Evolutionary conservation across 2,888 invertebrate species (phyloP), one percentile per base, ranked within the genome.

Genomic region (Sinopyrophorus schimmeli): DNA sequence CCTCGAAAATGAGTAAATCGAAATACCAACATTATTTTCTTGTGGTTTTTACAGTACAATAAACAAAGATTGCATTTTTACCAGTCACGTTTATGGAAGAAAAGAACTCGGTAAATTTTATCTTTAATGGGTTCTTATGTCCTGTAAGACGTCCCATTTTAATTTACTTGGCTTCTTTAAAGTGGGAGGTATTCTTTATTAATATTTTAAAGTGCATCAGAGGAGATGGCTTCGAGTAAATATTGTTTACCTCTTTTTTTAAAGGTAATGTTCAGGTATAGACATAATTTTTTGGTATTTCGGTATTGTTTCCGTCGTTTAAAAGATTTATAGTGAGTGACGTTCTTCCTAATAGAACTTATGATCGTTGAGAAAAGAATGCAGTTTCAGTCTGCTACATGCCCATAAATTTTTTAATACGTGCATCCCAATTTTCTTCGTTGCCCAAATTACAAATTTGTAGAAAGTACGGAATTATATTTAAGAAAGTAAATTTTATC

Each of bases 111-210:
- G 24, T 24, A 24, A 24, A 24, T 24, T 24, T 24, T 24, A 5
- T 9, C 11, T 11, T 9, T 9, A 3, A 4, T 9, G 24, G 11
- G 11, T 24, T 24, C 24, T 24, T 11, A 24, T 11, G 24, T 27
- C 27, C 11, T 9, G 10, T 27, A 11, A 14, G 10, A 2, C 27
- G 27, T 27, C 9, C 11, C 12, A 10, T 27, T 27, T 11, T 27
- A 27, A 27, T 27, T 10, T 27, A 11, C 14, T 27, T 7, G 11
- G 3, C 27, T 12, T 27, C 11, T 27, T 27, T 27, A 6, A 26
- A 27, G 27, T 27, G 12, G 27, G 27, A 27, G 27, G 27, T n/a
- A n/a, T n/a, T n/a, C n/a, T n/a, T 27, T 27, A 27, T 27, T 27
- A 27, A 10, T 27, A 27, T 14, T 27, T 27, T 11, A 27, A 27